Base-by-base conservation (phyloP, 2,888 invertebrate species). In the Drosophila anomalipes region DNA sequence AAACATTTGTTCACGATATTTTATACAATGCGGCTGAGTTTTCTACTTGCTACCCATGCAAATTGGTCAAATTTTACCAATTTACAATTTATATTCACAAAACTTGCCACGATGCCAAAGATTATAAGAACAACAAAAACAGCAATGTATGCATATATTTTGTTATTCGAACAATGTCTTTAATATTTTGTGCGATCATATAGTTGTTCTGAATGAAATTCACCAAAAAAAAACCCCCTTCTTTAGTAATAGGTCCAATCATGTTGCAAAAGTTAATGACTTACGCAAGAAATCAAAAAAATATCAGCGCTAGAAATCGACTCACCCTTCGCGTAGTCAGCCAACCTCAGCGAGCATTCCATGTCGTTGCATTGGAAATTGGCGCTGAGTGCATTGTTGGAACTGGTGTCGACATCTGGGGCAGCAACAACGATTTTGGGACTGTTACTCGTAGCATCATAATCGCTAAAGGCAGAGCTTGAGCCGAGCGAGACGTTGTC, bases 1-100 rank as follows among this genome's bases (percentile, higher is more conserved):
- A 83, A 78, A 82, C 63, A 74, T 77, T 71, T 77, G 60, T 74
- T 59, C 49, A 54, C 33, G 39, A 52, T 57, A 62, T 65, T 71
- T 79, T 66, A 62, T 61, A 67, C 67, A 74, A 67, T 65, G 66
- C 67, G 70, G 63, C 67, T 67, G 52, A 77, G 52, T 51, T 41
- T 53, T 33, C 57, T 52, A 61, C 53, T 53, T 44, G 52, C n/a
- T 60, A 49, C 16, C 61, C 28, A 35, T 35, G 33, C 26, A 53
- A 37, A 62, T 61, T 51, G 35, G 49, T 35, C 33, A 51, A 60
- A 60, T 51, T 44, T 32, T 58, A 58, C 41, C 41, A n/a, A 44
- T 58, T 41, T 41, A 28, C 28, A 30, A 28, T 28, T 52, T 28
- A n/a, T 30, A 52, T 52, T 5, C n/a, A 19, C 52, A 30, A 30